phyloP scores from a whole-genome alignment of 2,888 invertebrate genomes.

The Plutella xylostella region DNA sequence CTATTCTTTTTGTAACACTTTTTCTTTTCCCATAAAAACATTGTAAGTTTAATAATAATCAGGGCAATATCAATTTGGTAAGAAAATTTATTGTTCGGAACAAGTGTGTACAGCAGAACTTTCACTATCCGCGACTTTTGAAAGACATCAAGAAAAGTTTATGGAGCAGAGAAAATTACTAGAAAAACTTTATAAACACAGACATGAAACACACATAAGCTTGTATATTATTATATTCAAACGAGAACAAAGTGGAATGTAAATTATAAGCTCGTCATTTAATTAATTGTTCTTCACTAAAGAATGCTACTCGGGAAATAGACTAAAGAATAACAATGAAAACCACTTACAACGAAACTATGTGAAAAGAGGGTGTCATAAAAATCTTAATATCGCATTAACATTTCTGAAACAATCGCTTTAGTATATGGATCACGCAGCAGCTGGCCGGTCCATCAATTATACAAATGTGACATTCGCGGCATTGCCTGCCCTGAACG shows the following conservation, averaged over 20 bases:
- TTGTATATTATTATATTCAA: too few species aligned
- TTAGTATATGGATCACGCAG: conserved; percentile 17
- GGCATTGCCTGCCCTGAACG: too few species aligned
- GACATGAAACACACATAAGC: too few species aligned
- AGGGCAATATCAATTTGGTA: conserved; percentile 15
- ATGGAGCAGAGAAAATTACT: too few species aligned
- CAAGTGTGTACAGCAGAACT: conserved; percentile 44
- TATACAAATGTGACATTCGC: conserved; percentile 50
- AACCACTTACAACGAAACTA: too few species aligned
- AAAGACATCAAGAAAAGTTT: too few species aligned
- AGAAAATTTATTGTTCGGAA: conserved; percentile 43
- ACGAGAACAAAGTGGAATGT: too few species aligned
- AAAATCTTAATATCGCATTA: conserved; percentile 5
- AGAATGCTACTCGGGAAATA: too few species aligned
- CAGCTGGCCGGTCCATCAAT: conserved; percentile 62
- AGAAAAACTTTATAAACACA: too few species aligned
- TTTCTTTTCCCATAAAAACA: conserved; percentile 11
- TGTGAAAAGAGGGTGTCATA: conserved; percentile 5
- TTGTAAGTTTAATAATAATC: conserved; percentile 12
- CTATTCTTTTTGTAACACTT: background rate
- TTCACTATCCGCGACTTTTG: conserved; percentile 19
- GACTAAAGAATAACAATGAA: too few species aligned
- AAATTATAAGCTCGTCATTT: too few species aligned
- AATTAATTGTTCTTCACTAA: too few species aligned
- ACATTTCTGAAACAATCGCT: conserved; percentile 1